Percentiles rank a stretch among this genome's conserved stretches.
phyloP scores from a whole-genome alignment of 2,113 vertebrate genomes.

The Nansenia antarctica region DNA sequence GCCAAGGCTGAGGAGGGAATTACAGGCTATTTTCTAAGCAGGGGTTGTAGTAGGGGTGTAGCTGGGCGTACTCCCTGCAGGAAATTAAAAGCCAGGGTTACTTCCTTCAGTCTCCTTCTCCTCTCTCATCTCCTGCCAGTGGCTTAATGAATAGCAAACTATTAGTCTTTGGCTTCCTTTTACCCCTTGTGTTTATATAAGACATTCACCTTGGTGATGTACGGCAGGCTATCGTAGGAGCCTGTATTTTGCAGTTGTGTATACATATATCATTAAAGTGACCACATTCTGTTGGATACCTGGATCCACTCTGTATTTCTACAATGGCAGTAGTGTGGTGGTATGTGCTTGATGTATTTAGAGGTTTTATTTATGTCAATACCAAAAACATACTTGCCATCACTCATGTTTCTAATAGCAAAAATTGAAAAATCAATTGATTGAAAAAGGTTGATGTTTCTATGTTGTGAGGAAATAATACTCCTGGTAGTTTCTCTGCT shows the following conservation, averaged over 20 bases:
- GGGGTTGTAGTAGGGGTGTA: slow-evolving; percentile 41
- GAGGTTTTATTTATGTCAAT: not conserved
- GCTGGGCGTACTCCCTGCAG: slow-evolving; percentile 64
- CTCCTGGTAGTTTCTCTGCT: slow-evolving; percentile 14
- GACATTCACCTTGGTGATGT: slow-evolving; percentile 24
- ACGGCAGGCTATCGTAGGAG: not conserved
- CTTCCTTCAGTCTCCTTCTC: slow-evolving; percentile 63
- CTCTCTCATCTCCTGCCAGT: slow-evolving; percentile 75
- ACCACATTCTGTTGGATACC: not conserved
- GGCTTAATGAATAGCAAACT: slow-evolving; percentile 63
- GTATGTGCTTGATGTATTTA: slow-evolving; percentile 3
- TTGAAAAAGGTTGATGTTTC: not conserved
- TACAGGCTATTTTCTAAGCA: slow-evolving; percentile 68
- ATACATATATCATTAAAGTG: not conserved
- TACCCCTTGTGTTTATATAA: slow-evolving; percentile 29
- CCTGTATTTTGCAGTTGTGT: not conserved
- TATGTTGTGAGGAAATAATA: not conserved
- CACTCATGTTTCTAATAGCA: not conserved
- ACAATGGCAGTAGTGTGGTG: not conserved
- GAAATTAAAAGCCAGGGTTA: slow-evolving; percentile 77
- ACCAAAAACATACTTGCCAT: not conserved
- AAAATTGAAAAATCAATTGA: not conserved
- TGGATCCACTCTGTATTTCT: slow-evolving; percentile 3
- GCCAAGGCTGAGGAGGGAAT: slow-evolving; percentile 48
- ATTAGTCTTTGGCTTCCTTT: slow-evolving; percentile 51